These are phyloP conservation scores for Grapholita molesta DNA, from an alignment of 1,140 invertebrate genomes.

Conservation along the genomic window DNA sequence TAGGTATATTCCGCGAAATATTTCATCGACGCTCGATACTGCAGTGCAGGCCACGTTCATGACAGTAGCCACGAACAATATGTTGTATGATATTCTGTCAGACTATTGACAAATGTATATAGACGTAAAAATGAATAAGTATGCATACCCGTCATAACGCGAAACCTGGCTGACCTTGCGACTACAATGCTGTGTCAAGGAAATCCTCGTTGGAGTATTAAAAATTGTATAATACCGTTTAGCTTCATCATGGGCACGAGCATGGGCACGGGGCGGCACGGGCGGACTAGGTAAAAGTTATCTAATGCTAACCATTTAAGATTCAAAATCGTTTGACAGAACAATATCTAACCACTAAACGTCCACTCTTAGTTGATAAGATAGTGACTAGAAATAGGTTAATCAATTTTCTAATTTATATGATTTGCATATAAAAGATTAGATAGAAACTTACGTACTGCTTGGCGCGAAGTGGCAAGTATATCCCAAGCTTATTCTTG, in stretches of 20 bases:
- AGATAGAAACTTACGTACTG: too few relatives aligned
- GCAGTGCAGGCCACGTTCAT: background rate
- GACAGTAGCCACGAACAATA: background rate
- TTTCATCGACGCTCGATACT: background rate
- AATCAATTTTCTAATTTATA: background rate
- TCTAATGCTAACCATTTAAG: background rate
- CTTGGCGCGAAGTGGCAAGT: too few relatives aligned
- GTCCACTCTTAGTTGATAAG: background rate
- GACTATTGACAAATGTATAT: background rate
- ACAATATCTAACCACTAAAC: background rate
- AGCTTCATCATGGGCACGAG: background rate
- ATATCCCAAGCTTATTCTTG: too few relatives aligned
- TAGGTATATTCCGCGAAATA: background rate
- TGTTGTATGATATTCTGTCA: background rate
- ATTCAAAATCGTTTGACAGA: background rate
- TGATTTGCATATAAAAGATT: background rate
- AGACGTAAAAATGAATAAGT: background rate
- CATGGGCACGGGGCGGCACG: too few relatives aligned
- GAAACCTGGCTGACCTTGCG: conserved; percentile 11
- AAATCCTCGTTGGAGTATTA: background rate
- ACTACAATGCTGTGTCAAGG: conserved; percentile 12
- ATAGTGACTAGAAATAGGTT: background rate
- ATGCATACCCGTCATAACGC: conserved; percentile 6
- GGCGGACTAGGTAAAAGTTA: background rate
- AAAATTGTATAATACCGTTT: background rate